Percentiles rank a stretch among this genome's conserved stretches.
These are phyloP conservation scores for Dusona sp. DNA, from an alignment of 2,888 invertebrate genomes.

Conservation along the genomic window DNA sequence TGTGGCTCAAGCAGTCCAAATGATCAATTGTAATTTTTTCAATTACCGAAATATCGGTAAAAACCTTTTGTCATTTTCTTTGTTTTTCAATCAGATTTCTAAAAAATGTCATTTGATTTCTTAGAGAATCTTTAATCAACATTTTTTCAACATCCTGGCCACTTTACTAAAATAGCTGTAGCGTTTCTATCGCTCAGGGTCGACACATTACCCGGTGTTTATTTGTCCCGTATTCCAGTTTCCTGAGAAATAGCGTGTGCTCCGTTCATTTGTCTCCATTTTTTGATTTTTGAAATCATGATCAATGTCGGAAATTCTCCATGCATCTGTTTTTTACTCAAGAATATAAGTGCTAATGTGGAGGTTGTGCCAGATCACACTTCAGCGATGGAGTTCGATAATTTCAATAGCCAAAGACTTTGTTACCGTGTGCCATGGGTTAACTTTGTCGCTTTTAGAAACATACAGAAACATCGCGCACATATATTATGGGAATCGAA, in stretches of 20 bases:
- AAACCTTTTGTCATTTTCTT: background rate
- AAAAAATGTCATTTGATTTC: background rate
- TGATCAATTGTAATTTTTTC: background rate
- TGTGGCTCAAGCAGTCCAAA: background rate
- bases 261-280: background rate
- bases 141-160: background rate
- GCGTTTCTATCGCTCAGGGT: background rate
- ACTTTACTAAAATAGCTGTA: background rate
- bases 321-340: no score
- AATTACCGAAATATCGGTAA: no score
- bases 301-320: background rate
- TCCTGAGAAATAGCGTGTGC: background rate
- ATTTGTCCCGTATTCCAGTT: background rate
- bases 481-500: constrained; percentile 53
- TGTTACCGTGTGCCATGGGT: background rate
- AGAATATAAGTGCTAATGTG: background rate
- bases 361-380: constrained; percentile 28
- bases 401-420: constrained; percentile 14
- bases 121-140: background rate
- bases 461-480: constrained; percentile 71
- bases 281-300: background rate
- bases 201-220: background rate
- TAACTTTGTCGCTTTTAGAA: constrained; percentile 80
- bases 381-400: constrained; percentile 23
- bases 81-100: background rate